Conservation (phyloP, 2,888 invertebrate species). For the Aplocera efformata region DNA sequence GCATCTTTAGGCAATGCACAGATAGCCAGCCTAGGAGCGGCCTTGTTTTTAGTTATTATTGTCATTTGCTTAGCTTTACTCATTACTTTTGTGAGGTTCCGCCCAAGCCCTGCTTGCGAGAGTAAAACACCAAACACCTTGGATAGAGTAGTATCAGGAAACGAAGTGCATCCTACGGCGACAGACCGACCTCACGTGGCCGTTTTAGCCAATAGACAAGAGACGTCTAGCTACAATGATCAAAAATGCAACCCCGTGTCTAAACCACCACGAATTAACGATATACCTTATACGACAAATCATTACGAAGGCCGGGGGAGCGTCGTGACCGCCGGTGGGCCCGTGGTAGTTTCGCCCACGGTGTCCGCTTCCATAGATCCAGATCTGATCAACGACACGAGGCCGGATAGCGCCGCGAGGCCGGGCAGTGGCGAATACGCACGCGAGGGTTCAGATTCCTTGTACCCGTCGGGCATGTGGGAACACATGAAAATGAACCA, state of each 20-base stretch:
- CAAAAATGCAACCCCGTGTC: conserved; percentile 83
- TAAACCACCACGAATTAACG: conserved; percentile 85
- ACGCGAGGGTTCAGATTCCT: conserved; percentile 85
- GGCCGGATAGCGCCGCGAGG: conserved; percentile 80
- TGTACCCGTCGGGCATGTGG: conserved; percentile 91
- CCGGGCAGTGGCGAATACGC: conserved; percentile 90
- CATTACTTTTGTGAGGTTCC: conserved; percentile 86
- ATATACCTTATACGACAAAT: conserved; percentile 84
- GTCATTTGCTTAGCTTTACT: conserved; percentile 86
- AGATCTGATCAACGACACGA: conserved; percentile 91
- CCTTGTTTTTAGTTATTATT: conserved; percentile 87
- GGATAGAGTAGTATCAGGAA: conserved; percentile 85
- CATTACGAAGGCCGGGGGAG: conserved; percentile 85
- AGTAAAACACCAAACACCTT: conserved; percentile 88
- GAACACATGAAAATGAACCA: conserved; percentile 80
- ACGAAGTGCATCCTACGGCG: conserved; percentile 70
- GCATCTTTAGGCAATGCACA: conserved; percentile 91
- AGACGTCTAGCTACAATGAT: conserved; percentile 59
- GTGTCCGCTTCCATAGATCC: conserved; percentile 89
- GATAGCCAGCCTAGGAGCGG: conserved; percentile 91
- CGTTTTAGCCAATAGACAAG: conserved; percentile 78
- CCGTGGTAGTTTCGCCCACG: conserved; percentile 87
- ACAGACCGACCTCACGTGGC: conserved; percentile 79
- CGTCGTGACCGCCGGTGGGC: conserved; percentile 81
- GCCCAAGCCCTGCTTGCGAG: conserved; percentile 86